These are phyloP conservation scores for Agrochola litura DNA, from an alignment of 2,888 invertebrate genomes.

Conservation along the genomic window DNA sequence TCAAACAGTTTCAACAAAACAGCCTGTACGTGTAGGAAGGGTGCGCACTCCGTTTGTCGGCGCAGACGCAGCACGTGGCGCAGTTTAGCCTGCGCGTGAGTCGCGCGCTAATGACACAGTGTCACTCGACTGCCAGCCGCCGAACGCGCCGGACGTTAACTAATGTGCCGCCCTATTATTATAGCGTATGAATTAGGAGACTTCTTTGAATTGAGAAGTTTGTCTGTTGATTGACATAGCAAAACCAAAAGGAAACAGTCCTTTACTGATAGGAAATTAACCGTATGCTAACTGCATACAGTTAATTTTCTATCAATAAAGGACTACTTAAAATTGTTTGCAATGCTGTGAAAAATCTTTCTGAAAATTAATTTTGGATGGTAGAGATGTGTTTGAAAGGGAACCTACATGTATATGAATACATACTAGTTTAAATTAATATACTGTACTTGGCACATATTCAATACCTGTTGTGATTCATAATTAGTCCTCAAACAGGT, in stretches of 20 bases:
- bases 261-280: too few species aligned
- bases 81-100: constrained; percentile 88
- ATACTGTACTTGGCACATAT: neutral
- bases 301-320: too few species aligned
- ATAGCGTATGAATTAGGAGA: constrained; percentile 54
- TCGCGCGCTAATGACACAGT: constrained; percentile 84
- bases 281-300: too few species aligned
- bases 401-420: neutral
- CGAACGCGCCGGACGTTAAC: constrained; percentile 70
- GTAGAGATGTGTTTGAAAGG: too few species aligned
- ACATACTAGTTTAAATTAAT: neutral
- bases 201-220: constrained; percentile 41
- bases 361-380: too few species aligned
- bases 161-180: constrained; percentile 61
- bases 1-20: constrained; percentile 59
- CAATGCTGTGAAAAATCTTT: neutral
- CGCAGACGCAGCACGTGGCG: constrained; percentile 83
- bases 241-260: constrained; percentile 1
- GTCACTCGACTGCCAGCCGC: constrained; percentile 74
- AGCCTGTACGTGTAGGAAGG: constrained; percentile 77
- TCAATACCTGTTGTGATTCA: constrained; percentile 2
- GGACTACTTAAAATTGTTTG: too few species aligned
- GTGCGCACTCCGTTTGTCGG: constrained; percentile 76
- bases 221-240: neutral
- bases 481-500: constrained; percentile 36